Base-by-base conservation (phyloP, 2,888 invertebrate genomes). In the Parnassius smintheus region DNA sequence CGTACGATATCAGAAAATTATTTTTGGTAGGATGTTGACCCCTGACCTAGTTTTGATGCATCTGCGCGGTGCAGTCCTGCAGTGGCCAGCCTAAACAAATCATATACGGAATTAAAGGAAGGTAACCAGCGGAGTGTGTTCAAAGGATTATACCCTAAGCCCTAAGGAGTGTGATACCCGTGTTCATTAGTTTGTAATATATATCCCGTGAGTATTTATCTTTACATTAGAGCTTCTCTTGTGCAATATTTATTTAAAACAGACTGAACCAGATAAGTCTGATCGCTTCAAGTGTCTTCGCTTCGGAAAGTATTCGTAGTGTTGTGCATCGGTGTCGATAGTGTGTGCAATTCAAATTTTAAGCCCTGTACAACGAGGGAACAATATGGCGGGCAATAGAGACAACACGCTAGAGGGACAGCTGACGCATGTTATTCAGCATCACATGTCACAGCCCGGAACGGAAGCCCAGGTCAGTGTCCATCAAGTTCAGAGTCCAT, bases 391-490 rank as follows among this genome's bases (percentile, higher is more conserved):
- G 76, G 85, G 85, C 62, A 83, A 83, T 58, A 72, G 87, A 46
- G 88, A 86, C 2, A 72, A 67, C 50, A 75, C 72, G 2, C 65
- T 88, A 64, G 91, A 91, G 61, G 84, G 86, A 8, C 88, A 90
- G 66, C 65, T 91, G 77, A 86, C 89, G 11, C 88, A 91, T 53
- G 88, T 89, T 2, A 90, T 89, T 7, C 91, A 88, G 62, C 91
- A 90, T 9, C 86, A 90, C 63, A 86, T 89, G 77, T 81, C 86
- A 1, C 86, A 87, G 66, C 79, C 79, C 0, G 85, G 83, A 1
- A 76, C 86, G 0, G 91, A 91, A 49, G 89, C 91, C 0, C 89
- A 90, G 66, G 91, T 92, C 41, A 89, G 91, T 78, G 91, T 92
- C 0, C 92, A 91, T 61, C 91, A 91, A 62, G 85, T 90, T 18